Evolutionary conservation across 2,888 invertebrate species (phyloP), one percentile per base, ranked within the genome.

Genomic region (Spilarctia lutea): DNA sequence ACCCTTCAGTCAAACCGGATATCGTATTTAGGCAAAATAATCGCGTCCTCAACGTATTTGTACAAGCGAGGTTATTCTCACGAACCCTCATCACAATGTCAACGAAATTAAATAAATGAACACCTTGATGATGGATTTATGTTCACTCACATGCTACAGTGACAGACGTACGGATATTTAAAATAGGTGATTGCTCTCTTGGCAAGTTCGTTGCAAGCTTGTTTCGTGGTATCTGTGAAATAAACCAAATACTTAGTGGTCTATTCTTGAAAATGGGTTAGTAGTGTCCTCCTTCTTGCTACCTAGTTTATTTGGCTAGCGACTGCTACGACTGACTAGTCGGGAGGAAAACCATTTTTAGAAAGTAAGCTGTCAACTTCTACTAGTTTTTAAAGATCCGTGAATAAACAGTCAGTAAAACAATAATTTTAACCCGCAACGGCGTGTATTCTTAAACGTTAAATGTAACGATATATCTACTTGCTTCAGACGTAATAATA

Each of bases 101-200:
- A 83, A 73, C 70, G 75, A 71, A 83, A 81, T 79, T 78, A 83
- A 83, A 79, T 80, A 76, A 78, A 66, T 56, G 70, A 76, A 79
- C 73, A 75, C 67, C 72, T 65, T 63, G 71, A 70, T 73, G 73
- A 68, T 27, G n/a, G 70, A 72, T 74, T 75, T 75, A 48, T 66
- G 35, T 66, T 16, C 24, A 39, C 10, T 35, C 18, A 7, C 27
- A 30, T 63, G 6, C 30, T 63, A 7, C 18, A 63, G 18, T 63
- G 30, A 63, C 30, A 30, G 27, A 63, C 27, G n/a, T 60, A 27
- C 27, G 27, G 7, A 60, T 27, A 30, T 39, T 11, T 11, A 39
- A 11, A 10, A 39, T 63, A 18, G 63, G 63, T 63, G 30, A 63
- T 63, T 30, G 63, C 30, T 16, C 63, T 63, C 30, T 27, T 56